These are phyloP conservation scores for Euphydryas editha DNA, from an alignment of 2,888 invertebrate genomes.

Conservation along the genomic window DNA sequence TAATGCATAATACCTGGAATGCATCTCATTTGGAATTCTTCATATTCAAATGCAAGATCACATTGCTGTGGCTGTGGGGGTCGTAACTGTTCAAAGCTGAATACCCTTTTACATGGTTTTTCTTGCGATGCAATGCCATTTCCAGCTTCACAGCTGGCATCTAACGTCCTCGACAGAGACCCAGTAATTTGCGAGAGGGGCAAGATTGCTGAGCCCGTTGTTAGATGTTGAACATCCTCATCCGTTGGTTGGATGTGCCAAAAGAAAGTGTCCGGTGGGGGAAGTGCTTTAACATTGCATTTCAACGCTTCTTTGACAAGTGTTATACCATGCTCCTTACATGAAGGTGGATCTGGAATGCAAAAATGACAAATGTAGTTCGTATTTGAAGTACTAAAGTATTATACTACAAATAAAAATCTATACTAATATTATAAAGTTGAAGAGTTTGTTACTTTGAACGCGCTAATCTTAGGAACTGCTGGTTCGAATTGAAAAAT, in stretches of 20 bases:
- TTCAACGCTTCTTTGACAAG: constrained; percentile 67
- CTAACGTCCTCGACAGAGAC: constrained; percentile 61
- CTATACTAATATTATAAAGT: too few species aligned
- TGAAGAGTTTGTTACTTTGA: too few species aligned
- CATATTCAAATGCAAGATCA: constrained; percentile 71
- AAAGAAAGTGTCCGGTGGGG: constrained; percentile 70
- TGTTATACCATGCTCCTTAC: constrained; percentile 64
- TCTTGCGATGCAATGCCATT: constrained; percentile 74
- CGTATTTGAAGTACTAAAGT: not conserved
- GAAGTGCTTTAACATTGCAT: constrained; percentile 68
- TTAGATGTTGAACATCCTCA: constrained; percentile 68
- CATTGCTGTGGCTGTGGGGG: constrained; percentile 73
- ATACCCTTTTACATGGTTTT: constrained; percentile 61
- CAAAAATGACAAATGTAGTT: not conserved
- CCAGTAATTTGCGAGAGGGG: constrained; percentile 71
- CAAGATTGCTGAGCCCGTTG: constrained; percentile 68
- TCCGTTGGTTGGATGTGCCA: constrained; percentile 72
- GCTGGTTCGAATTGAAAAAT: too few species aligned
- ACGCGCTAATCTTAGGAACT: too few species aligned
- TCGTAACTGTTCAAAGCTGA: constrained; percentile 69
- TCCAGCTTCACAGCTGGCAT: constrained; percentile 69
- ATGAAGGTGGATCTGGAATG: constrained; percentile 72
- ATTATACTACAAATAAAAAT: not conserved
- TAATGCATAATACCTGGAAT: constrained; percentile 62
- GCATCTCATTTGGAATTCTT: constrained; percentile 76